phyloP scores from a whole-genome alignment of 2,888 invertebrate species.

The Esperia sulphurella region DNA sequence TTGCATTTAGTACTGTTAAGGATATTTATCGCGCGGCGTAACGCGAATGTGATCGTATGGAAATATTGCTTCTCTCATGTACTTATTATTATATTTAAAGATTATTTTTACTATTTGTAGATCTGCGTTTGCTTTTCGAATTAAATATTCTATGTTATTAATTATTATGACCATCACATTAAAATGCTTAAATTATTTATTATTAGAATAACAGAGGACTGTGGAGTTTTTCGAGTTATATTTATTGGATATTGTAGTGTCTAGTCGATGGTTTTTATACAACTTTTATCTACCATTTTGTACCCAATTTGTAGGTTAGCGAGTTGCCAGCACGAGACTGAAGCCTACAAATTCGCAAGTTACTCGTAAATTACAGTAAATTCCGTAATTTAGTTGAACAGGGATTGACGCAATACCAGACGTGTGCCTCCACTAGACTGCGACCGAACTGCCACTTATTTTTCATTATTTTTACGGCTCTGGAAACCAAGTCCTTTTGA shows the following conservation, averaged over 20 bases:
- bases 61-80: slow-evolving; percentile 53
- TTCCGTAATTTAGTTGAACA: slow-evolving; percentile 46
- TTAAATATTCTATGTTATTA: slow-evolving; percentile 29
- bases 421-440: slow-evolving; percentile 15
- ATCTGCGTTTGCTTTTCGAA: slow-evolving; percentile 60
- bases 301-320: slow-evolving; percentile 37
- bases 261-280: slow-evolving; percentile 62
- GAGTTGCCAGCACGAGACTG: slow-evolving; percentile 44
- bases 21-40: slow-evolving; percentile 42
- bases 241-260: slow-evolving; percentile 66
- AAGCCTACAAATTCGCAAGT: slow-evolving; percentile 37
- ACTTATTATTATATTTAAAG: slow-evolving; percentile 51
- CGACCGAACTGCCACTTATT: too few relatives aligned
- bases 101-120: slow-evolving; percentile 51
- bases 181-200: slow-evolving; percentile 62
- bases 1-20: slow-evolving; percentile 57
- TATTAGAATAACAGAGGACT: slow-evolving; percentile 48
- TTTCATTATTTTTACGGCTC: too few relatives aligned
- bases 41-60: slow-evolving; percentile 62
- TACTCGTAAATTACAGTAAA: slow-evolving; percentile 27
- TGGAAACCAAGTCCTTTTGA: too few relatives aligned
- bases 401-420: slow-evolving; percentile 67
- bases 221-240: slow-evolving; percentile 41
- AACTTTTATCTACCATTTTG: slow-evolving; percentile 28
- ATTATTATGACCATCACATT: slow-evolving; percentile 35